Conservation (phyloP, 2,888 invertebrate genomes). For the Nebria brevicollis region DNA sequence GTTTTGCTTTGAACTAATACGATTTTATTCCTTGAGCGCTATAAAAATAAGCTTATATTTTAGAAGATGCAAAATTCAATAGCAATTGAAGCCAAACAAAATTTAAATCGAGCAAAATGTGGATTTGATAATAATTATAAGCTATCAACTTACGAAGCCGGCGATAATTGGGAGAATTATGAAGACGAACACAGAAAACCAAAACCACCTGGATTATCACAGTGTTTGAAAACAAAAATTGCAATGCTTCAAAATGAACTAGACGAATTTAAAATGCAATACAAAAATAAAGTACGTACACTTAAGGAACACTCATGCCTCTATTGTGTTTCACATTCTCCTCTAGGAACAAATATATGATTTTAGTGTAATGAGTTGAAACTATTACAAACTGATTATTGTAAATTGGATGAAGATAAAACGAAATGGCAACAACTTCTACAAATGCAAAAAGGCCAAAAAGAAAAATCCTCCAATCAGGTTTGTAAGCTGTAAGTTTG, state of each 20-base stretch:
- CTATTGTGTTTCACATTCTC: not conserved
- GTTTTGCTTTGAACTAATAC: not conserved
- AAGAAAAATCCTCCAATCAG: constrained; percentile 58
- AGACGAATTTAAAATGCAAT: constrained; percentile 31
- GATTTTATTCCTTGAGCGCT: not conserved
- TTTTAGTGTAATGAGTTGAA: constrained; percentile 58
- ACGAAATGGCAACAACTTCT: constrained; percentile 60
- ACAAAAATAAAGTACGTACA: constrained; percentile 30
- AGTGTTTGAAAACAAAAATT: constrained; percentile 36
- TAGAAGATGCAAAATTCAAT: constrained; percentile 30
- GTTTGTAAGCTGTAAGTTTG: constrained; percentile 29
- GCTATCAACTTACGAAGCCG: constrained; percentile 13
- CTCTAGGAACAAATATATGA: constrained; percentile 18
- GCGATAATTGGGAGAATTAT: constrained; percentile 36
- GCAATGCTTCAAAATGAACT: constrained; percentile 29
- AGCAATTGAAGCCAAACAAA: constrained; percentile 28
- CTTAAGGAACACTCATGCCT: too few relatives aligned
- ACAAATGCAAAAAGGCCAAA: constrained; percentile 55
- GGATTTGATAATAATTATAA: constrained; percentile 4
- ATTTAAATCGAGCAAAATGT: constrained; percentile 10
- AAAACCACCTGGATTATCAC: constrained; percentile 2
- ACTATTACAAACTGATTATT: constrained; percentile 57
- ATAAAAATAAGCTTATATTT: not conserved
- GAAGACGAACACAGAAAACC: constrained; percentile 7
- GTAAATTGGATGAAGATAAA: constrained; percentile 57